Evolutionary conservation across 1,140 invertebrate species (phyloP).

Genomic region (Pseudachorutes palmiensis): DNA sequence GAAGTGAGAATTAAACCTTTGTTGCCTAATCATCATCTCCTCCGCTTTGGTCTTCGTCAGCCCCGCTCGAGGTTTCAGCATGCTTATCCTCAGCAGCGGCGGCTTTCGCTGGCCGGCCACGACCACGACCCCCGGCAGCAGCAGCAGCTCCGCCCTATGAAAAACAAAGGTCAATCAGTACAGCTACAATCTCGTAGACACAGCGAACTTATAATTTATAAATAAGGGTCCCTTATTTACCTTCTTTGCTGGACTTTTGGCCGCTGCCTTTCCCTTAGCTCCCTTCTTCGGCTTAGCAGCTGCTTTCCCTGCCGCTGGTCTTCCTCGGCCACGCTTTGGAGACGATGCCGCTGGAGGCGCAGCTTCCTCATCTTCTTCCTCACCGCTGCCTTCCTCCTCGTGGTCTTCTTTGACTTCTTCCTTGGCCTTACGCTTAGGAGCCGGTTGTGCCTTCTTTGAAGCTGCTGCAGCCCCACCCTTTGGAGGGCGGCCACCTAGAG

Average conservation of each 20-base stretch:
- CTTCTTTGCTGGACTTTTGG: too few species aligned
- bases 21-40: too few species aligned
- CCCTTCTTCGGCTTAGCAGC: too few species aligned
- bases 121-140: slow-evolving; percentile 25
- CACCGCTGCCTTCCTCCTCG: neutral
- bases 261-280: too few species aligned
- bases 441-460: neutral
- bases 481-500: slow-evolving; percentile 2
- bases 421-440: neutral
- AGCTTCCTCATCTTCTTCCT: neutral
- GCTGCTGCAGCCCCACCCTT: neutral
- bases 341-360: neutral
- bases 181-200: neutral
- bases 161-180: too few species aligned
- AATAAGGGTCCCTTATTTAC: neutral
- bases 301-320: neutral
- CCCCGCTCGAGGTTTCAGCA: neutral
- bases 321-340: neutral
- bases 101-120: slow-evolving; percentile 12
- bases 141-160: slow-evolving; percentile 20
- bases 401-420: neutral
- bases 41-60: slow-evolving; percentile 16
- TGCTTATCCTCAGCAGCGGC: slow-evolving; percentile 1
- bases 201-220: neutral
- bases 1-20: too few species aligned